A percentile compares a stretch with the other conserved stretches of the same genome.
These are phyloP conservation scores for Tadarida brasiliensis DNA, from an alignment of 2,797 vertebrate species.

Conservation along the genomic window DNA sequence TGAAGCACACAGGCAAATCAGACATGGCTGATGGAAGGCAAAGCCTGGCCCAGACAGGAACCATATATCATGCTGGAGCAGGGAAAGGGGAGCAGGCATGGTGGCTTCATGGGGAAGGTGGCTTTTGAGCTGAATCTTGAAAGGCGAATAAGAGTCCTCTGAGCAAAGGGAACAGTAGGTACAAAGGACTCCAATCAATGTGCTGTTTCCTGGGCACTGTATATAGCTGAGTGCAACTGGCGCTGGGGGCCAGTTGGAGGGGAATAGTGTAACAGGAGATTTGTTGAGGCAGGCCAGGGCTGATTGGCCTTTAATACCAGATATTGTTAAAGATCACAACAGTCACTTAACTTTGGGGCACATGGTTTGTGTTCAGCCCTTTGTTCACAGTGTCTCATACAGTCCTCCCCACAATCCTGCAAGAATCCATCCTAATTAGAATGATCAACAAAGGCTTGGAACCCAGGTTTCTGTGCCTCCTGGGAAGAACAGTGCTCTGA, in stretches of 20 bases:
- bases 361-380: background rate
- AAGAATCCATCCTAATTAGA: background rate
- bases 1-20: background rate
- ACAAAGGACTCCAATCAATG: background rate
- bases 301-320: background rate
- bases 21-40: background rate
- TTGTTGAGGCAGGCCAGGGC: background rate
- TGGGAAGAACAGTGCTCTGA: background rate
- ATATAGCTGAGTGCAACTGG: background rate
- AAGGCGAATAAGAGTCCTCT: background rate
- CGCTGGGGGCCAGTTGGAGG: background rate
- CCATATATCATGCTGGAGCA: background rate
- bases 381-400: background rate
- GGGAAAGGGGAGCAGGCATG: background rate
- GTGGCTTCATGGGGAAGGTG: background rate
- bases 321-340: background rate
- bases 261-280: background rate
- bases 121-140: background rate
- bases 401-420: background rate
- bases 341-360: background rate
- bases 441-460: constrained; percentile 33
- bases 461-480: background rate
- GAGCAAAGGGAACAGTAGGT: background rate
- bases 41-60: background rate
- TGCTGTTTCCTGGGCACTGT: background rate